Evolutionary conservation across 2,113 vertebrate species (phyloP).

Genomic region (Pterocles orientalis): DNA sequence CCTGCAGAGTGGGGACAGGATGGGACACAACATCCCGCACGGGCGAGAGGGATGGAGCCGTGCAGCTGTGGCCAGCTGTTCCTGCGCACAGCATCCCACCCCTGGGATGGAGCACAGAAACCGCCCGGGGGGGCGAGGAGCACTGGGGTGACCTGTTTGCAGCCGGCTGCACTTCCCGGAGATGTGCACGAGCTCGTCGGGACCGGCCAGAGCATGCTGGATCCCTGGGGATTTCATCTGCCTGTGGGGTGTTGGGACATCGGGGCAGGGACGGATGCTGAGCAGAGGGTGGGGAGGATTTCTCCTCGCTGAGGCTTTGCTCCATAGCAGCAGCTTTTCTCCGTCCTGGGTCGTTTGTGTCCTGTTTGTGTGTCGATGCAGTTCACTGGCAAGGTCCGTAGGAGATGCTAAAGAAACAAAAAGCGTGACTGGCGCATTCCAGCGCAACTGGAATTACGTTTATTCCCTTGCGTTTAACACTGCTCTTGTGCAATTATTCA

Average conservation of each 20-base stretch:
- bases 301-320: background rate
- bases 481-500: background rate
- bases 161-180: background rate
- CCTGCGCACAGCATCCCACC: background rate
- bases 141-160: background rate
- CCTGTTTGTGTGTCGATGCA: fast-evolving
- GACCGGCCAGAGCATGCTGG: fast-evolving
- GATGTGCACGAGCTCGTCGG: fast-evolving
- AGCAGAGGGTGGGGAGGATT: background rate
- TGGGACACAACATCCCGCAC: background rate
- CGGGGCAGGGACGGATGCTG: background rate
- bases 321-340: background rate
- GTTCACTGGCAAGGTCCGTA: fast-evolving
- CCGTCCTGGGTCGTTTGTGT: fast-evolving
- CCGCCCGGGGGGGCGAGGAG: background rate
- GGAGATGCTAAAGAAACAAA: background rate
- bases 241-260: fast-evolving
- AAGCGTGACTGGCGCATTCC: fast-evolving
- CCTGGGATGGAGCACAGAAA: background rate
- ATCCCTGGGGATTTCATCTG: background rate
- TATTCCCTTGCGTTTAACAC: background rate
- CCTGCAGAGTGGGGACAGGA: background rate
- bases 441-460: background rate
- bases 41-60: background rate
- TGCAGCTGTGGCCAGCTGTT: background rate